Percentiles rank a stretch among this genome's conserved stretches.
Evolutionary conservation across 2,888 invertebrate species (phyloP).

Genomic region (Trachelus tabidus): DNA sequence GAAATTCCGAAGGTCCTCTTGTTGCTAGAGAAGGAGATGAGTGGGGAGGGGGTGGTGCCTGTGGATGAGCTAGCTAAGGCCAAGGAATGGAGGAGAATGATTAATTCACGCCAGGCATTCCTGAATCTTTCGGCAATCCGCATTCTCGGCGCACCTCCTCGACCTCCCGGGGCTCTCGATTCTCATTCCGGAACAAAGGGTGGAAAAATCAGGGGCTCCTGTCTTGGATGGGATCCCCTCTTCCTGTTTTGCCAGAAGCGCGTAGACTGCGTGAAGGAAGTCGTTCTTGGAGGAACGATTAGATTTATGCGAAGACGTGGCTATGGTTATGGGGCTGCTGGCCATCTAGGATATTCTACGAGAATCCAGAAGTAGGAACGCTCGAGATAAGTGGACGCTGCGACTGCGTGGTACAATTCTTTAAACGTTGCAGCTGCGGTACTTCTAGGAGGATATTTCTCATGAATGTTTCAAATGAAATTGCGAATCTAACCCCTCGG

Average conservation of each 20-base stretch:
- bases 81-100: background rate
- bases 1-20: background rate
- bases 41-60: background rate
- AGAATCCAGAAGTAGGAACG: slow-evolving; percentile 31
- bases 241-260: background rate
- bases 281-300: background rate
- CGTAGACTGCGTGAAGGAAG: background rate
- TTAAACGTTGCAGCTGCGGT: slow-evolving; percentile 53
- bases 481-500: slow-evolving; percentile 63
- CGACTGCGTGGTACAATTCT: slow-evolving; percentile 57
- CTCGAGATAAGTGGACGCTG: slow-evolving; percentile 55
- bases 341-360: background rate
- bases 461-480: slow-evolving; percentile 65
- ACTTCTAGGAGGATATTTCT: slow-evolving; percentile 58
- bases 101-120: background rate
- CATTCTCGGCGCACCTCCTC: background rate
- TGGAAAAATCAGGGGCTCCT: background rate
- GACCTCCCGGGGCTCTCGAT: background rate
- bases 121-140: background rate
- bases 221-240: background rate
- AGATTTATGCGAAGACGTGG: background rate
- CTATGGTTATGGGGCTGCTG: background rate
- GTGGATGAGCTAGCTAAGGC: background rate
- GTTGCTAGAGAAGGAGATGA: background rate
- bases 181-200: background rate